Conservation (phyloP, 2,888 invertebrate species). For the Dolichopus griseipennis region DNA sequence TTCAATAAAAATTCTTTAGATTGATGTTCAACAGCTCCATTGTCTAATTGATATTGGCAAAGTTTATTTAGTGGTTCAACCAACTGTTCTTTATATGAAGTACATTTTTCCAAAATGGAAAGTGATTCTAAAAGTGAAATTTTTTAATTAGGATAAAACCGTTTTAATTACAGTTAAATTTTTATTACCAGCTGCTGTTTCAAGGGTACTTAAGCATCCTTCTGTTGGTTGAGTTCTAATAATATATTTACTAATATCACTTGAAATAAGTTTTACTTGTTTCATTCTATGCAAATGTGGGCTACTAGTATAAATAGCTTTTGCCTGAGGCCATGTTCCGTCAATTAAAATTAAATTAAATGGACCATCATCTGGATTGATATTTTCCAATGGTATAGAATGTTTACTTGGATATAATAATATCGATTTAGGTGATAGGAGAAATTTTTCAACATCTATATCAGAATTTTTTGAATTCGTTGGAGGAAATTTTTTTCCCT, state of each 20-base stretch:
- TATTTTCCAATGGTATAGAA: slow-evolving; percentile 58
- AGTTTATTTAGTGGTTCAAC: slow-evolving; percentile 71
- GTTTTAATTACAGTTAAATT: too few relatives aligned
- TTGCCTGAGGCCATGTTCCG: slow-evolving; percentile 95
- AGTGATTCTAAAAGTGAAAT: slow-evolving; percentile 36
- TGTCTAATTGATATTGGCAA: slow-evolving; percentile 77
- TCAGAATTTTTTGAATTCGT: slow-evolving; percentile 42
- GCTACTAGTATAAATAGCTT: slow-evolving; percentile 80
- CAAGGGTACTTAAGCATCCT: slow-evolving; percentile 78
- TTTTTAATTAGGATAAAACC: too few relatives aligned
- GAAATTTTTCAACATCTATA: slow-evolving; percentile 59
- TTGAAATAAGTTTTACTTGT: slow-evolving; percentile 72
- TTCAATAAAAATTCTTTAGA: slow-evolving; percentile 83
- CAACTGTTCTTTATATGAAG: slow-evolving; percentile 55
- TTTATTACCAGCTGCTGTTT: slow-evolving; percentile 36
- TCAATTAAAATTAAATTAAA: slow-evolving; percentile 80
- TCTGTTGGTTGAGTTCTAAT: slow-evolving; percentile 91
- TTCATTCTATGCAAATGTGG: slow-evolving; percentile 61
- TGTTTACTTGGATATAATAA: slow-evolving; percentile 72
- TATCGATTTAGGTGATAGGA: slow-evolving; percentile 49
- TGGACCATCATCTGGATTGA: slow-evolving; percentile 43
- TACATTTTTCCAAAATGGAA: slow-evolving; percentile 62
- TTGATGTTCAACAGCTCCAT: slow-evolving; percentile 89
- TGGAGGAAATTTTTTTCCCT: slow-evolving; percentile 72
- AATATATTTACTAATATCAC: slow-evolving; percentile 72